Evolutionary conservation across 2,797 vertebrate species (phyloP), one percentile per base, ranked within the genome.

Genomic region (Megaceryle alcyon): DNA sequence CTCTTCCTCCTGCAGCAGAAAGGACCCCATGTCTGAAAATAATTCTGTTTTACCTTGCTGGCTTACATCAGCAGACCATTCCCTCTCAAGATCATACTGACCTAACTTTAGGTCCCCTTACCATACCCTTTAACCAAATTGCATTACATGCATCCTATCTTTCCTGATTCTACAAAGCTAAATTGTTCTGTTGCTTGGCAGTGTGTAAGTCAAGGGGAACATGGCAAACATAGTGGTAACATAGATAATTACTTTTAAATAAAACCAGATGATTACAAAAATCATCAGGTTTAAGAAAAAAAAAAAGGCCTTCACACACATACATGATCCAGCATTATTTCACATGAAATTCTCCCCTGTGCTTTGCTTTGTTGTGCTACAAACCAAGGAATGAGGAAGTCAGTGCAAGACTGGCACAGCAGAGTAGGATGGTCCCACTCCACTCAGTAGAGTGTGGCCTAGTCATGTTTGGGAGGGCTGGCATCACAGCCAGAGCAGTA

Each of bases 1-100:
- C 57, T 93, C 88, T 79, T 94, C 77, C 94, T 96, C 69, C 72
- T 92, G 35, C 33, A 49, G 15, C 51, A 57, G 59, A 49, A 73
- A 76, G 14, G 14, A 91, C 60, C 4, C 1, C 1, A 69, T 87
- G 17, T 43, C 60, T 78, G 26, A 86, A 61, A 88, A 68, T 39
- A 44, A 29, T 37, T 75, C 8, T 77, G 21, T 60, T 92, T 84
- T 72, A 39, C 77, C 53, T 91, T 1, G 14, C 44, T 85, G 71
- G 63, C 85, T 90, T 66, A 46, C 12, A 54, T 73, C 59, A 88
- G 20, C 48, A 68, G 51, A 77, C 25, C 73, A 31, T 76, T 76
- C 51, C 7, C 12, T 87, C 73, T 92, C 73, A 84, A 44, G 61
- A 39, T 88, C 46, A 66, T 35, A 78, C 15, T 54, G 81, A 94